Percentiles rank a stretch among this genome's conserved stretches.
Conservation (phyloP, 2,797 vertebrate genomes). For the Acropternis orthonyx region DNA sequence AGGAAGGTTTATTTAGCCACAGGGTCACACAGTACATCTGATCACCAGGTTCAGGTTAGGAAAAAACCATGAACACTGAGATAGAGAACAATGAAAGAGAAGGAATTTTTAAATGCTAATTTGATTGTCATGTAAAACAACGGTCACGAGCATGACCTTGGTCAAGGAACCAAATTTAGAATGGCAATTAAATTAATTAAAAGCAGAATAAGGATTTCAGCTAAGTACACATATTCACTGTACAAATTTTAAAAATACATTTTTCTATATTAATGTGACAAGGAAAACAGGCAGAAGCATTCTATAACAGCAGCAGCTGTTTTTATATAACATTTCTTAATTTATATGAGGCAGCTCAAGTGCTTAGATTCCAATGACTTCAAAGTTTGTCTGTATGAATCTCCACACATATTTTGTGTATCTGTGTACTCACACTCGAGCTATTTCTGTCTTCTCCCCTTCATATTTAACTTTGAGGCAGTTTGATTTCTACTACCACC, state of each 20-base stretch:
- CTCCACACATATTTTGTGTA: neutral
- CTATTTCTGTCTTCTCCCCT: neutral
- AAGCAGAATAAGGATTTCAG: neutral
- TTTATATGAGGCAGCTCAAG: neutral
- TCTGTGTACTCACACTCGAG: neutral
- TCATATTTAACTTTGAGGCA: neutral
- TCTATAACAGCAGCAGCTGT: neutral
- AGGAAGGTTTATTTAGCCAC: neutral
- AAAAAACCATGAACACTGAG: neutral
- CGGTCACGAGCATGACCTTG: neutral
- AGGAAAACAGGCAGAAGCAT: neutral
- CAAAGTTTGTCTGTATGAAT: neutral
- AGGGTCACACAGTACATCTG: neutral
- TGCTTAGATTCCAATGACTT: neutral
- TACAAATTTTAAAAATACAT: neutral
- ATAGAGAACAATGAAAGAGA: neutral
- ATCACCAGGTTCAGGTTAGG: neutral
- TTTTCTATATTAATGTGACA: neutral
- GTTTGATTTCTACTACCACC: neutral
- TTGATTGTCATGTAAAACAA: neutral
- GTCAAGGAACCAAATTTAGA: neutral
- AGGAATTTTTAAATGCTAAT: neutral
- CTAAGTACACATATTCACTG: neutral
- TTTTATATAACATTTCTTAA: neutral
- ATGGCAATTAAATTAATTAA: neutral